These are phyloP conservation scores for Malacoctenus gilli DNA, from an alignment of 2,797 vertebrate genomes.

Conservation along the genomic window DNA sequence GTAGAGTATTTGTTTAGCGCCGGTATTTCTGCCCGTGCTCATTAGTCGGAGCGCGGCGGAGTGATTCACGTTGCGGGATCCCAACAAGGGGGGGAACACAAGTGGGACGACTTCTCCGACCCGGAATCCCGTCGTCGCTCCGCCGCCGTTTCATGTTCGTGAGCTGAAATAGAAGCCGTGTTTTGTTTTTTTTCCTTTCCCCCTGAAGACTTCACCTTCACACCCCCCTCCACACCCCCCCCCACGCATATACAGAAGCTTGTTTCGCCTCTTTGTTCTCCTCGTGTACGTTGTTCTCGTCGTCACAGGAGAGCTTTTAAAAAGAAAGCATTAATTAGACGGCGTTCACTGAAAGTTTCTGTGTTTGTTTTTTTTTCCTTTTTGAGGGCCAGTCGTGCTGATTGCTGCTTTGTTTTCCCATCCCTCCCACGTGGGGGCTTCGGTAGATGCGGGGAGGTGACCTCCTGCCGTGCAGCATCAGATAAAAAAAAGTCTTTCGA, in stretches of 20 bases:
- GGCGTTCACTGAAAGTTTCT: slow-evolving; percentile 11
- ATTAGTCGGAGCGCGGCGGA: slow-evolving; percentile 48
- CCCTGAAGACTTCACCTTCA: slow-evolving; percentile 38
- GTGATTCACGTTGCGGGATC: slow-evolving; percentile 43
- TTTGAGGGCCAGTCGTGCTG: slow-evolving; percentile 8
- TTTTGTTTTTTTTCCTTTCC: too few species aligned
- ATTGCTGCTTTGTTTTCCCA: slow-evolving; percentile 22
- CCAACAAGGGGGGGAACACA: slow-evolving; percentile 22
- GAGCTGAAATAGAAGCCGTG: slow-evolving; percentile 43
- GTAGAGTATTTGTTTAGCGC: slow-evolving; percentile 38
- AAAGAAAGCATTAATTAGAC: slow-evolving; percentile 28
- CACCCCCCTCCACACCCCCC: slow-evolving; percentile 21
- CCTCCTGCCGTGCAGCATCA: slow-evolving; percentile 25
- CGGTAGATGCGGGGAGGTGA: slow-evolving; percentile 32
- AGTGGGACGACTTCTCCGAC: slow-evolving; percentile 46
- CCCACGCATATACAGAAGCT: not conserved
- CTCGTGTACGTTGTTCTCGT: slow-evolving; percentile 6
- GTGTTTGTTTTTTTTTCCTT: slow-evolving; percentile 26
- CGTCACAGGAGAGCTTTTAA: slow-evolving; percentile 17
- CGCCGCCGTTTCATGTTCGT: slow-evolving; percentile 53
- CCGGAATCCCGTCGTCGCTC: slow-evolving; percentile 59
- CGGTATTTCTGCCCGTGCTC: slow-evolving; percentile 47
- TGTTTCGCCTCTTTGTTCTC: slow-evolving; percentile 19
- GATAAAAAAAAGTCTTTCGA: slow-evolving; percentile 4
- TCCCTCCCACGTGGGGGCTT: slow-evolving; percentile 7